These are phyloP conservation scores for Dascyllus trimaculatus DNA, from an alignment of 2,113 vertebrate genomes.

Conservation along the genomic window DNA sequence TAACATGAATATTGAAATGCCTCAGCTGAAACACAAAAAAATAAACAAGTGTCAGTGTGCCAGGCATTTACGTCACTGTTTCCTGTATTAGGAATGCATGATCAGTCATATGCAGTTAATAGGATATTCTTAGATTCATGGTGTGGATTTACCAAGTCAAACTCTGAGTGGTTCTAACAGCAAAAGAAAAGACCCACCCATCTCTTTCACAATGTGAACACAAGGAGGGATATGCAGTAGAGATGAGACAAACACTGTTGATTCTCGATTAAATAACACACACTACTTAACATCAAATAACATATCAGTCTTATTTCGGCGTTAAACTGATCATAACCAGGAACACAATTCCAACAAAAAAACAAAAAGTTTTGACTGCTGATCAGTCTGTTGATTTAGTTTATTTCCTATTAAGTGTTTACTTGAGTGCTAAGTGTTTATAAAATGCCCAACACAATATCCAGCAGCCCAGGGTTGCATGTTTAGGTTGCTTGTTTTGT, in stretches of 20 bases:
- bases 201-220: constrained; percentile 35
- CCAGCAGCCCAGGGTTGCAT: background rate
- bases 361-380: background rate
- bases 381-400: background rate
- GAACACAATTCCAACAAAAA: background rate
- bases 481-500: background rate
- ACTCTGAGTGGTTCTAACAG: constrained; percentile 2
- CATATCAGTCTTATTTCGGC: background rate
- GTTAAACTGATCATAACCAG: background rate
- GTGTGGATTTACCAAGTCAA: background rate
- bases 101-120: background rate
- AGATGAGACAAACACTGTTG: background rate
- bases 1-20: background rate
- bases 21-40: background rate
- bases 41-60: background rate
- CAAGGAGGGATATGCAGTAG: background rate
- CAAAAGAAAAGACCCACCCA: constrained; percentile 8
- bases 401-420: no score
- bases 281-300: background rate
- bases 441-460: no score
- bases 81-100: background rate
- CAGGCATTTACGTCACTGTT: background rate
- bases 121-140: constrained; percentile 5
- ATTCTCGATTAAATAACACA: background rate
- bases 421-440: no score